phyloP scores from a whole-genome alignment of 2,113 vertebrate genomes.

The Ranitomeya variabilis region DNA sequence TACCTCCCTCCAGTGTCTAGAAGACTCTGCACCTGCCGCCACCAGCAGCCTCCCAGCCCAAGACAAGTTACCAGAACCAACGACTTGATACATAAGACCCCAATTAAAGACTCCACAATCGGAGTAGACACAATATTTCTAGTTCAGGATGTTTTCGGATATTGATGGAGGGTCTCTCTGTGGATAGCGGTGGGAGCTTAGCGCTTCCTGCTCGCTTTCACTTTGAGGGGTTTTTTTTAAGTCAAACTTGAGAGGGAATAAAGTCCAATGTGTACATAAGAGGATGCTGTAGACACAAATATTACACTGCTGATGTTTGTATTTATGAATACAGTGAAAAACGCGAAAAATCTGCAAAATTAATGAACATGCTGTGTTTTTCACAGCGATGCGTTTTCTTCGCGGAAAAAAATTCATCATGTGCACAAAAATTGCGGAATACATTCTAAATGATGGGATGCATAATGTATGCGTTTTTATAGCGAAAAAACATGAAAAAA shows the following conservation, averaged over 20 bases:
- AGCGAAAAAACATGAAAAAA: too few species aligned
- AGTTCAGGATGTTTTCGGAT: constrained; percentile 73
- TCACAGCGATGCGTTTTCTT: too few species aligned
- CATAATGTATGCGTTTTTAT: too few species aligned
- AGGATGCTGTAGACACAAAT: background rate
- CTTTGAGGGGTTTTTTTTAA: background rate
- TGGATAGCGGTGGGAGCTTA: too few species aligned
- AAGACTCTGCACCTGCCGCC: constrained; percentile 58
- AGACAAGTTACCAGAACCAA: constrained; percentile 60
- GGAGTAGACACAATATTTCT: constrained; percentile 59
- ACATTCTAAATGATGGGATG: too few species aligned
- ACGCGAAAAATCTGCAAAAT: too few species aligned
- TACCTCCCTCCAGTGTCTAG: constrained; percentile 69
- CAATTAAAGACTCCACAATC: constrained; percentile 49
- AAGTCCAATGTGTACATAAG: constrained; percentile 5
- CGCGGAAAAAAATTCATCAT: too few species aligned
- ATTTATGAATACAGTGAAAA: too few species aligned
- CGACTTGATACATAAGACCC: constrained; percentile 62
- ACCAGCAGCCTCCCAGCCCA: constrained; percentile 59
- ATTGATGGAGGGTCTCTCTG: constrained; percentile 54
- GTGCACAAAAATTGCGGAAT: too few species aligned
- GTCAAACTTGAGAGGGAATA: background rate
- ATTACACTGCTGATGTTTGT: background rate
- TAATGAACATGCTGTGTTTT: too few species aligned
- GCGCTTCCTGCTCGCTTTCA: background rate